Conservation (phyloP, 2,888 invertebrate species). For the Hyppa rectilinea region DNA sequence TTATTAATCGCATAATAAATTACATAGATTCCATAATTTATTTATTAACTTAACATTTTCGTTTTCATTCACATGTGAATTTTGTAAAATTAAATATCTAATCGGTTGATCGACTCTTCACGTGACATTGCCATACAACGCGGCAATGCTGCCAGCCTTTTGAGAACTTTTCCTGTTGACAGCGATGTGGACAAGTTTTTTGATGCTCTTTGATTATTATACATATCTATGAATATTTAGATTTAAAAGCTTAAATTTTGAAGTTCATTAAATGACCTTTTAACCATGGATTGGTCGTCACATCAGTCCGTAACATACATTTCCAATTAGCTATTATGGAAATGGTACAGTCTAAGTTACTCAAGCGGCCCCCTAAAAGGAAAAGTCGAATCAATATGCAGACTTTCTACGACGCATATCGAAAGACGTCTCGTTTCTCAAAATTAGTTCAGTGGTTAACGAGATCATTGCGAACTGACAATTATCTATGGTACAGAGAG, state of each 20-base stretch:
- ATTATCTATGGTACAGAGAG: constrained; percentile 40
- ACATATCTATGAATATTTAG: too few relatives aligned
- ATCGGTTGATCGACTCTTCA: not conserved
- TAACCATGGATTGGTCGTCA: not conserved
- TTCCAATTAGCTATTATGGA: too few relatives aligned
- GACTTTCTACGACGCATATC: constrained; percentile 57
- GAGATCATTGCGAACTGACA: constrained; percentile 48
- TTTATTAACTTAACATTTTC: not conserved
- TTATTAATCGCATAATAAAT: not conserved
- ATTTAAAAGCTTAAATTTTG: too few relatives aligned
- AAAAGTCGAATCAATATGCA: constrained; percentile 51
- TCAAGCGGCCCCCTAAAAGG: too few relatives aligned
- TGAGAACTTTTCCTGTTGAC: too few relatives aligned
- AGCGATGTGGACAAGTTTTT: too few relatives aligned
- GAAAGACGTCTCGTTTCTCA: constrained; percentile 48
- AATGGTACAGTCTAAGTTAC: too few relatives aligned
- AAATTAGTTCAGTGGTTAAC: constrained; percentile 54
- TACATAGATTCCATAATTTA: not conserved
- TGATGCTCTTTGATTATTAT: too few relatives aligned
- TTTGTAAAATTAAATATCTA: not conserved
- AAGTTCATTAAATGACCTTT: too few relatives aligned
- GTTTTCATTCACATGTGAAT: not conserved
- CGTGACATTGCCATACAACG: too few relatives aligned
- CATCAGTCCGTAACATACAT: not conserved
- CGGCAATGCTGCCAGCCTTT: too few relatives aligned